Conservation (phyloP, 2,113 vertebrate genomes). For the Myrmophylax atrothorax region DNA sequence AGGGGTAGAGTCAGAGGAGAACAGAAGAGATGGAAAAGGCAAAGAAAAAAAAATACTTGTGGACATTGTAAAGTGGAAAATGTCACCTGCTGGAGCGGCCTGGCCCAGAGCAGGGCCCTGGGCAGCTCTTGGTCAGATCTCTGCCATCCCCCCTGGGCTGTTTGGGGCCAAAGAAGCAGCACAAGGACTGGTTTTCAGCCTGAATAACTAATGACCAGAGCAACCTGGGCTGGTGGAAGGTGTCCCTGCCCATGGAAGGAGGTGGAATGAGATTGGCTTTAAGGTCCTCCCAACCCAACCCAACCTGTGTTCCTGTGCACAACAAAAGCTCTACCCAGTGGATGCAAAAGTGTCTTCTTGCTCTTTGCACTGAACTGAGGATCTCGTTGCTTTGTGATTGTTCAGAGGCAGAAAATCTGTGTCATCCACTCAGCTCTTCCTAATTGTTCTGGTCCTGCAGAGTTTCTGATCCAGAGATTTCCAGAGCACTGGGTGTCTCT, state of each 20-base stretch:
- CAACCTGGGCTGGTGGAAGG: background rate
- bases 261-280: background rate
- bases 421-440: background rate
- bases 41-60: background rate
- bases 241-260: background rate
- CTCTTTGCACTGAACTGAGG: background rate
- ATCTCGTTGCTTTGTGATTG: fast-evolving
- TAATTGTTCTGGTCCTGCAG: fast-evolving
- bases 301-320: background rate
- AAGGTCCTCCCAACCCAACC: background rate
- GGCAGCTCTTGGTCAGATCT: fast-evolving
- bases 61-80: background rate
- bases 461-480: background rate
- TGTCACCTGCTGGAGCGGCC: background rate
- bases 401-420: background rate
- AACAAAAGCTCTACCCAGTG: background rate
- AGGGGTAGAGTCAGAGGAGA: background rate
- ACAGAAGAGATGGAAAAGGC: background rate
- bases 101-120: background rate
- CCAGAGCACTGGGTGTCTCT: background rate
- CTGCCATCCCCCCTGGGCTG: background rate
- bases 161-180: background rate
- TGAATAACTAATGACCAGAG: background rate
- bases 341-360: fast-evolving
- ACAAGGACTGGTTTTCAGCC: background rate